A percentile compares a stretch with the other conserved stretches of the same genome.
phyloP scores from a whole-genome alignment of 2,888 invertebrate genomes.

The Trilocha varians region DNA sequence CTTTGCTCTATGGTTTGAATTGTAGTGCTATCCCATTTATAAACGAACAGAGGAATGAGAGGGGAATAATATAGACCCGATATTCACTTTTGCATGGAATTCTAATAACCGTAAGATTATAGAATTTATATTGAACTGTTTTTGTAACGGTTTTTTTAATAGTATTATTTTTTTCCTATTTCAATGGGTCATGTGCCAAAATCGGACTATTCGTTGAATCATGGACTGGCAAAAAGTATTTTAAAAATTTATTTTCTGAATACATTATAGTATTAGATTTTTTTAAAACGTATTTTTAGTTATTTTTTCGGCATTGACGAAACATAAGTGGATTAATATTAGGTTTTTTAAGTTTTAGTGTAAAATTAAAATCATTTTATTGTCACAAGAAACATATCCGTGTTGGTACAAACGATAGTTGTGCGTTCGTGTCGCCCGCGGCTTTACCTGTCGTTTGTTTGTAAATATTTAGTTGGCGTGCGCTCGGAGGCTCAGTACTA shows the following conservation, averaged over 20 bases:
- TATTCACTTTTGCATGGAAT: no score
- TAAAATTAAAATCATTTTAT: constrained; percentile 8
- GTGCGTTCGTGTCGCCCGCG: constrained; percentile 47
- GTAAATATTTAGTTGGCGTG: constrained; percentile 45
- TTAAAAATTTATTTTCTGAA: constrained; percentile 18
- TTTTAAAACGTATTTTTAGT: constrained; percentile 25
- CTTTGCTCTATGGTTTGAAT: not conserved
- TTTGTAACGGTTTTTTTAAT: constrained; percentile 15
- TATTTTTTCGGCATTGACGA: constrained; percentile 29
- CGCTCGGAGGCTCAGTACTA: not conserved
- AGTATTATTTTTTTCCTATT: constrained; percentile 51
- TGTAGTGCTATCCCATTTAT: constrained; percentile 16
- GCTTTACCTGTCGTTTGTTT: constrained; percentile 41
- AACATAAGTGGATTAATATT: constrained; percentile 29
- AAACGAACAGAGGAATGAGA: not conserved
- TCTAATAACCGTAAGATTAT: not conserved
- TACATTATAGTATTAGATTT: constrained; percentile 30
- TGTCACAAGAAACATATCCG: constrained; percentile 54
- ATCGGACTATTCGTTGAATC: constrained; percentile 49
- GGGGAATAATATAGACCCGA: not conserved
- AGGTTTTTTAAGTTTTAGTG: constrained; percentile 5
- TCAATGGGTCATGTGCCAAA: constrained; percentile 60
- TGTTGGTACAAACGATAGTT: constrained; percentile 54
- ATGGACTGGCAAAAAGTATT: constrained; percentile 30
- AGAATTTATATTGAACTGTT: constrained; percentile 8